These are phyloP conservation scores for Drosophila prosaltans DNA, from an alignment of 1,140 invertebrate genomes.

Conservation along the genomic window DNA sequence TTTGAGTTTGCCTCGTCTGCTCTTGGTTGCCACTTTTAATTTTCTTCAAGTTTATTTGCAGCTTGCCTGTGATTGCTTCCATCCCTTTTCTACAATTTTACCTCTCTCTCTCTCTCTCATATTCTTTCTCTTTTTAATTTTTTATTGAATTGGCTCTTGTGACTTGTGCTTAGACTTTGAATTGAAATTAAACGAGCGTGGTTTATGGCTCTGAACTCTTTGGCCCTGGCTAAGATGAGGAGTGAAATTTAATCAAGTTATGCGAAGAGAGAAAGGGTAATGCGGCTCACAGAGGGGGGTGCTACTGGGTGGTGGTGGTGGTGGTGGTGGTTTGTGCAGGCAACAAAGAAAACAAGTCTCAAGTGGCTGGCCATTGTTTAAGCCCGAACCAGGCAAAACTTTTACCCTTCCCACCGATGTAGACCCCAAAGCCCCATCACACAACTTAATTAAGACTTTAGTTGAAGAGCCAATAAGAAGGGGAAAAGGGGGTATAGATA, in stretches of 20 bases:
- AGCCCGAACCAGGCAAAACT: constrained; percentile 51
- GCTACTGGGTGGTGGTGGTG: not conserved
- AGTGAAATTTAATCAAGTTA: constrained; percentile 80
- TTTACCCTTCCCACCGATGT: constrained; percentile 39
- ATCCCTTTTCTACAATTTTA: constrained; percentile 41
- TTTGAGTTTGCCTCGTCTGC: constrained; percentile 57
- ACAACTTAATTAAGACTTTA: constrained; percentile 53
- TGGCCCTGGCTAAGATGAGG: constrained; percentile 48
- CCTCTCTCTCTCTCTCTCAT: not conserved
- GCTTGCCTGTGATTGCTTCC: constrained; percentile 70
- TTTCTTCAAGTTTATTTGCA: constrained; percentile 81
- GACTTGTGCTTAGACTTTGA: constrained; percentile 75
- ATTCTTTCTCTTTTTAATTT: constrained; percentile 64
- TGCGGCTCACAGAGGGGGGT: constrained; percentile 18
- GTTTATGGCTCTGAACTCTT: constrained; percentile 63
- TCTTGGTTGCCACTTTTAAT: constrained; percentile 76
- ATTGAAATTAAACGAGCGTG: constrained; percentile 80
- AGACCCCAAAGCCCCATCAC: not conserved
- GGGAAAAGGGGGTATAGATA: not conserved
- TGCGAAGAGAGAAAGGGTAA: constrained; percentile 20
- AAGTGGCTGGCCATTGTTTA: constrained; percentile 70
- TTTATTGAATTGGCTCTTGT: constrained; percentile 80
- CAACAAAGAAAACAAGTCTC: constrained; percentile 79
- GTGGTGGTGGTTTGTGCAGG: constrained; percentile 1
- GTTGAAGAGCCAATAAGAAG: not conserved